These are phyloP conservation scores for Geopemphigus sp. DNA, from an alignment of 1,140 invertebrate genomes.

Conservation along the genomic window DNA sequence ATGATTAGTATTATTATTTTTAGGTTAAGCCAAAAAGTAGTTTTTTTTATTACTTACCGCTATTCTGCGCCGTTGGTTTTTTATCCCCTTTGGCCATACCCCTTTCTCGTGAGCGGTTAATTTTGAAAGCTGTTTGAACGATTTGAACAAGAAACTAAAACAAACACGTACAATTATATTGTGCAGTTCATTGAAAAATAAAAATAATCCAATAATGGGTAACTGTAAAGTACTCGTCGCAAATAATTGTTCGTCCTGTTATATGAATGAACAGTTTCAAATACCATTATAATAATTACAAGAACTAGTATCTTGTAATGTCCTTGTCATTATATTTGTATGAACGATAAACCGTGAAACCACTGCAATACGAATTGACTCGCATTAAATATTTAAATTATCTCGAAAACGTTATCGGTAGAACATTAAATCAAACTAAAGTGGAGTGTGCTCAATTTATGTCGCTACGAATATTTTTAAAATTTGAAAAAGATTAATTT, in stretches of 20 bases:
- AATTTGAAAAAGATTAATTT: too few relatives aligned
- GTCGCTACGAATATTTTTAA: too few relatives aligned
- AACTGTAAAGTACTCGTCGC: background rate
- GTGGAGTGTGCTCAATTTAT: too few relatives aligned
- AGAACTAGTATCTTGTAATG: too few relatives aligned
- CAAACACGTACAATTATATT: background rate
- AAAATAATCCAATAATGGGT: background rate
- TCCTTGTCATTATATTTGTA: too few relatives aligned
- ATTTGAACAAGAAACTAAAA: background rate
- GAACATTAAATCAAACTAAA: too few relatives aligned
- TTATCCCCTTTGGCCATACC: conserved; percentile 47
- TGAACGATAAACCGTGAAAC: too few relatives aligned
- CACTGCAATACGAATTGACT: too few relatives aligned
- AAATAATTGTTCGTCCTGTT: background rate
- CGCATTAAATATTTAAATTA: too few relatives aligned
- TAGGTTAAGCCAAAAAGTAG: background rate
- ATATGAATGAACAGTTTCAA: too few relatives aligned
- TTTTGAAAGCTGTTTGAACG: conserved; percentile 9
- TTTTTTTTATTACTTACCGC: conserved; percentile 20
- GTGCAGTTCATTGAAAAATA: background rate
- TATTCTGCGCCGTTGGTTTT: conserved; percentile 40
- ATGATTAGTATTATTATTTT: background rate
- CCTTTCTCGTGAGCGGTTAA: conserved; percentile 47
- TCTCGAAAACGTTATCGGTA: too few relatives aligned
- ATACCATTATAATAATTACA: too few relatives aligned